These are phyloP conservation scores for Formica aserva DNA, from an alignment of 2,888 invertebrate species.

Conservation along the genomic window DNA sequence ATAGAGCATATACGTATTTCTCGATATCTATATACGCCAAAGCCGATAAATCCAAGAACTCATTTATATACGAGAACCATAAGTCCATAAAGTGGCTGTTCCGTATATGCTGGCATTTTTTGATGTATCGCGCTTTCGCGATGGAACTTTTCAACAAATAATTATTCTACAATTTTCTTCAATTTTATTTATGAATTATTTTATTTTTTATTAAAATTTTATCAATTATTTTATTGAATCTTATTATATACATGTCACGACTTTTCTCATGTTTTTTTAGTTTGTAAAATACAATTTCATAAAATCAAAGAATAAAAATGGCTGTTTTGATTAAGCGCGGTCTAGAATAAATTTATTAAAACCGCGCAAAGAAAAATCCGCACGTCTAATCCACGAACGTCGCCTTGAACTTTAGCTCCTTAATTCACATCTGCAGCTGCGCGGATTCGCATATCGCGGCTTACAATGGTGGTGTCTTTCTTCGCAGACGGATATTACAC, in stretches of 20 bases:
- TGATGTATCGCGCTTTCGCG: neutral
- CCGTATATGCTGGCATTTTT: neutral
- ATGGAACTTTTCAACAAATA: neutral
- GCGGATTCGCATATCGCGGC: conserved; percentile 63
- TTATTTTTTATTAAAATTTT: neutral
- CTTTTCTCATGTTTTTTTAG: neutral
- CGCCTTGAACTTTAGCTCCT: conserved; percentile 62
- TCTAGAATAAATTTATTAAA: conserved; percentile 55
- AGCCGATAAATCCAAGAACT: neutral
- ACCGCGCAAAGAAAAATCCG: conserved; percentile 39
- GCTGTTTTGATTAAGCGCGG: neutral
- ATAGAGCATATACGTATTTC: neutral
- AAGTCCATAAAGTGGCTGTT: neutral
- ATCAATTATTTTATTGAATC: neutral
- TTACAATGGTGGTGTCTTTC: conserved; percentile 50
- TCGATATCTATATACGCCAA: neutral
- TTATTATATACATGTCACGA: neutral
- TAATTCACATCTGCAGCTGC: conserved; percentile 62
- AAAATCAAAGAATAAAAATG: neutral
- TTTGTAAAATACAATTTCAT: neutral
- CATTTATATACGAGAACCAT: neutral
- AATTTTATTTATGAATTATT: neutral
- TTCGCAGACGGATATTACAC: conserved; percentile 65
- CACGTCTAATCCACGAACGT: conserved; percentile 27
- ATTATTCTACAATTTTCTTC: neutral